Base-by-base conservation (phyloP, 2,113 vertebrate genomes). In the Taurulus bubalis region DNA sequence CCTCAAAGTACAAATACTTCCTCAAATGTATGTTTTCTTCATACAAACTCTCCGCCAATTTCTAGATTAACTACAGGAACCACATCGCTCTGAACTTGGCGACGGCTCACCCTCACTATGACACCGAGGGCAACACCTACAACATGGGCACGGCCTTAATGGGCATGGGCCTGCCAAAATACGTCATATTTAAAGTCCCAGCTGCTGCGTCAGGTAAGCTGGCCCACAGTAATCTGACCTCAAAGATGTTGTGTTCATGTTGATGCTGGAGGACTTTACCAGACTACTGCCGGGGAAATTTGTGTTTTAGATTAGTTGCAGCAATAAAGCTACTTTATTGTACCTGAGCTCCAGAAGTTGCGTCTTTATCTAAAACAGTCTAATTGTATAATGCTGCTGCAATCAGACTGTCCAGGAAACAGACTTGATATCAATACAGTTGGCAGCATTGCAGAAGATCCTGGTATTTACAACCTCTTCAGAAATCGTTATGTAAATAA, bases 31-130 rank as follows among this genome's bases (percentile, higher is more conserved):
- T 9, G 30, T 45, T 28, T 18, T 3, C 16, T 4, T 8, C 0
- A 8, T 10, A 24, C n/a, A 36, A 70, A 49, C 15, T 28, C 22
- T 24, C 7, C 7, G 0, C 51, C 30, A 1, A 11, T 40, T 3
- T 88, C 42, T 87, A 99, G 98, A 89, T 94, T 1, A 97, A 99
- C 92, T 99, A 98, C 91, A 95, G 86, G 84, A 96, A 98, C 78
- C 96, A 98, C 0, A 91, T 97, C 30, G 90, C 96, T 7, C 58
- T 99, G 71, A 98, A 97, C 81, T 0, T 98, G 78, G 93, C 96
- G 2, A 99, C 98, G 0, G 93, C 97, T 58, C 98, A 99, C 77
- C 98, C 97, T 1, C 98, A 99, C 90, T 99, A 99, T 11, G 98
- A 99, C 77, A 82, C 85, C 0, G 94, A 93, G 71, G 97, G 98